Base-by-base conservation (phyloP, 2,113 vertebrate species). In the Aspidoscelis tigris region DNA sequence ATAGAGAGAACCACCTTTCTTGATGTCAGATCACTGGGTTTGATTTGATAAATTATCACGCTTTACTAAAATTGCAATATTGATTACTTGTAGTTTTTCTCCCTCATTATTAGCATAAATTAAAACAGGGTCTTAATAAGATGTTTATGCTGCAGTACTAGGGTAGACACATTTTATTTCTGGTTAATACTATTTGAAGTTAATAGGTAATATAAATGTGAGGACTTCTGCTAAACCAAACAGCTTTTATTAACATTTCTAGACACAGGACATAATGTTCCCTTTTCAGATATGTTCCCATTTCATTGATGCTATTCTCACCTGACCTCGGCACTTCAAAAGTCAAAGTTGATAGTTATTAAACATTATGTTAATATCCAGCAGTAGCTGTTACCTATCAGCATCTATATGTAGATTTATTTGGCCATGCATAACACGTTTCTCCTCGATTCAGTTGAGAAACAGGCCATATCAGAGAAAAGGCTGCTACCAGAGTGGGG, bases 1-100 rank as follows among this genome's bases (percentile, higher is more conserved):
- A 81, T 76, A 69, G 55, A 26, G 18, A 61, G 58, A 78, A n/a
- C 41, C 78, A 72, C 44, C 24, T 74, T 75, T 87, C 26, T 68
- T 68, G 22, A 58, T 47, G 22, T 5, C 21, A 53, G 74, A 80
- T 68, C 21, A 53, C n/a, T 41, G 39, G 65, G n/a, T 82, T 73
- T 22, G 20, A 50, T 50, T 65, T 78, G 55, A 47, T 80, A 78
- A 79, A 73, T 74, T 71, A 47, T 55, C 61, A 78, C 21, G 18
- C 24, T 82, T 43, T 78, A 66, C 20, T 78, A 73, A 64, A 72
- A 18, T 74, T 80, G 26, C 8, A 58, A n/a, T 20, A 66, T 18
- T 83, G 20, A 78, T 78, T 66, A 78, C 50, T 50, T 66, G 50
- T 43, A 53, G 64, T 20, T 41, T 58, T 47, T 70, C 47, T 20